Base-by-base conservation (phyloP, 2,888 invertebrate genomes). In the Noctua janthina region DNA sequence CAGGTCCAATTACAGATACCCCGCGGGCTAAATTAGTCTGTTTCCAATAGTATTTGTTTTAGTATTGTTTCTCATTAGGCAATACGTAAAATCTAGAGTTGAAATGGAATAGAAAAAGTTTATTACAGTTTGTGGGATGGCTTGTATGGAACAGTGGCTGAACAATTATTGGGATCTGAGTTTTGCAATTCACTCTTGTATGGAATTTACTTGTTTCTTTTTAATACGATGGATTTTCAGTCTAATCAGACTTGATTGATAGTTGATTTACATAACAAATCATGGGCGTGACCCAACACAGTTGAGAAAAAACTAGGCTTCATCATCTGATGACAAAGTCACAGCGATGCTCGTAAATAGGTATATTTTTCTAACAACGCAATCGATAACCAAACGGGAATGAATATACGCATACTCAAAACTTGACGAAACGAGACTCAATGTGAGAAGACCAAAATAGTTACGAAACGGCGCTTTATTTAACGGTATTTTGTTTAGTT, bases 1-100 rank as follows among this genome's bases (percentile, higher is more conserved):
- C 64, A 76, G 62, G 69, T 78, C 62, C 81, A 87, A 86, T 89
- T 87, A 84, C n/a, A 67, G 71, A 43, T 43, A 75, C 43, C 78
- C 71, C 75, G 70, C 15, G 68, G 43, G 71, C 39, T 74, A 69
- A 84, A 86, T 87, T 87, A 76, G 77, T 81, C 59, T 68, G 69
- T 78, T 76, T 68, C 43, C 68, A 78, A 86, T 82, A 82, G n/a
- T 23, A 23, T 64, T 51, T 49, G 7, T 66, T 66, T 69, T 72
- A 51, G 39, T 73, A 54, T 39, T 62, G 20, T 51, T 62, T 15
- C 6, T 75, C 43, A 49, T 51, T 20, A 35, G 35, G 62, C 62
- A 71, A 70, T 59, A n/a, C 29, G 10, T 29, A 39, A 13, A 56
- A 43, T 5, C 13, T 62, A 46, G 23, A 10, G 56, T 15, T 51